Evolutionary conservation across 92 coral and sea anemone species (phyloP), one percentile per base, ranked within the genome.

Genomic region (Blastomussa wellsi): DNA sequence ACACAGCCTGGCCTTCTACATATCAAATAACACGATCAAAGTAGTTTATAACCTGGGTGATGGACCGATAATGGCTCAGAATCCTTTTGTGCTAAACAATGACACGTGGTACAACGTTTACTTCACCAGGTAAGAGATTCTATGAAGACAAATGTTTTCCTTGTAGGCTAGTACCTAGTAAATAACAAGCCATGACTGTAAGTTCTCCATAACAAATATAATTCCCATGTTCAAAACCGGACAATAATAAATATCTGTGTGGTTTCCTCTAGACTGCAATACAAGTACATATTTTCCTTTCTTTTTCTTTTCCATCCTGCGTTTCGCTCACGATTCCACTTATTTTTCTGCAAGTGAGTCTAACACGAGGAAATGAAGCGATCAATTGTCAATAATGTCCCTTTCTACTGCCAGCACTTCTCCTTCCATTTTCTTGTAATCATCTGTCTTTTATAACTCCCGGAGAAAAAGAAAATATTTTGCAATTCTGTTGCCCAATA

Each of bases 31-130:
- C 6, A 37, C 81, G 28, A 87, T 93, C 24, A 86, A 82, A 41
- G 88, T 71, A 0, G 70, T 80, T 24, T 82, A 74, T 76, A 85
- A 89, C 78, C 82, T 89, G 16, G 96, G 95, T 1, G 72, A 47
- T 19, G 96, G 88, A 31, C 90, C 92, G 29, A 62, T 81, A 5
- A 72, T 70, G 2, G 70, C 88, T 31, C 87, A 59, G 64, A 94
- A 89, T 84, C 93, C 97, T 12, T 33, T 89, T 22, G 84, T 75
- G 15, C 90, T 93, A 24, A 90, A 90, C 62, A 83, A 79, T 7
- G 88, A 82, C 31, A 81, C 90, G n/a, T 95, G 98, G 98, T 80
- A 78, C 64, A 57, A 79, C 48, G 72, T 85, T 22, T 83, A 84
- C 75, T 83, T 91, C 81, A 85, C 85, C 28, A 85, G 96, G 96